Conservation (phyloP, 92 coral and sea anemone genomes). For the Porites lobata region DNA sequence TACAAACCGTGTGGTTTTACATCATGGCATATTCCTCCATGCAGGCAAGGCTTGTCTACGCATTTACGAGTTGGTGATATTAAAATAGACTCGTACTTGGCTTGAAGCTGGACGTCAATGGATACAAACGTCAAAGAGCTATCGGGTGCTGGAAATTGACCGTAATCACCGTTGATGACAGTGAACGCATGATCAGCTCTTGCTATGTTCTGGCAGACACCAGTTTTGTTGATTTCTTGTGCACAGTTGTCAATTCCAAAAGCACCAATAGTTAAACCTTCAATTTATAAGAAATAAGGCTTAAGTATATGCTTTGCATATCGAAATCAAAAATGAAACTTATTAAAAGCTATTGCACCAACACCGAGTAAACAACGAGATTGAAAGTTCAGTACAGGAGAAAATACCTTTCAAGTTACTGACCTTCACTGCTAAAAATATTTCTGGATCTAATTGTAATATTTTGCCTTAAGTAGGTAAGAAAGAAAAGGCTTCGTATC, state of each 20-base stretch:
- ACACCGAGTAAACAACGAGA: no score
- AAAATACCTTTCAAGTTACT: no score
- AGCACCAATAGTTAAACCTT: conserved; percentile 72
- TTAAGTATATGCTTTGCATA: not conserved
- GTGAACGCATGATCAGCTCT: conserved; percentile 68
- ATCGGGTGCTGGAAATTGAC: conserved; percentile 90
- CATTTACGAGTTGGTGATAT: conserved; percentile 56
- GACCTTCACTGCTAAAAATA: no score
- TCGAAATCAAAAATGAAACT: no score
- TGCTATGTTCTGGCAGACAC: conserved; percentile 76
- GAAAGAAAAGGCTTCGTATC: no score
- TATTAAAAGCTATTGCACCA: no score
- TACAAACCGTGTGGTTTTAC: conserved; percentile 76
- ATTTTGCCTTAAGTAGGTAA: no score
- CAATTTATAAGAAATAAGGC: not conserved
- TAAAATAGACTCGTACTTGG: conserved; percentile 57
- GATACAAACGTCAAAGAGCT: conserved; percentile 86
- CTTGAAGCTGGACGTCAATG: conserved; percentile 69
- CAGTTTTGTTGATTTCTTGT: conserved; percentile 58
- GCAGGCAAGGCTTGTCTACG: conserved; percentile 77
- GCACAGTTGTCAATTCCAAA: conserved; percentile 84
- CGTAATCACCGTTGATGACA: conserved; percentile 92
- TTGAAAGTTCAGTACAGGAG: no score
- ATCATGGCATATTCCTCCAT: conserved; percentile 85
- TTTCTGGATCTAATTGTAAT: no score